Evolutionary conservation across 2,113 vertebrate genomes (phyloP), one percentile per base, ranked within the genome.

Genomic region (Symphodus melops): DNA sequence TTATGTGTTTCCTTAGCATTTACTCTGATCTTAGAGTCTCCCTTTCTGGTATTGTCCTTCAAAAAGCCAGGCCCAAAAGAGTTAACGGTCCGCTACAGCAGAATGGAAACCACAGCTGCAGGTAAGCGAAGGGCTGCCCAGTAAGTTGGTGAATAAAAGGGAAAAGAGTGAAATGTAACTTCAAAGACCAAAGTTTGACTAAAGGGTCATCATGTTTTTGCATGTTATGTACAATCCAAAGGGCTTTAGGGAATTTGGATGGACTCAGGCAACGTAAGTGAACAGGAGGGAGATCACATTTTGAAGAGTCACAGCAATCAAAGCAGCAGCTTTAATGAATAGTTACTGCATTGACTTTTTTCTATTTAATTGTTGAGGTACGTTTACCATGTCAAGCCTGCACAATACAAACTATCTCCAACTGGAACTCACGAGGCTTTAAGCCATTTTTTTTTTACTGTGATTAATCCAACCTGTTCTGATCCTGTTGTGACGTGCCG

Each of bases 401-500:
- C 64, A 69, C 46, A 56, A 17, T 46, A 36, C 39, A 11, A 8
- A 23, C 19, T 55, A 23, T 33, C 14, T 44, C 41, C 9, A 59
- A 77, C 56, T 70, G 36, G 19, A 59, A 61, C 42, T 56, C 2
- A 9, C 39, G 6, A 57, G 25, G 21, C 16, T 61, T 10, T 57
- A 8, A 25, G 39, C 39, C 3, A 42, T 41, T 68, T 68, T 36
- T 42, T 41, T 68, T 68, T 36, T 42, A 16, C 39, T 51, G 10
- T 12, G 41, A 33, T 69, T 60, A 72, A 76, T 79, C 56, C 68
- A 23, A 49, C 14, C 4, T 33, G 49, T 16, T 21, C 8, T 64
- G 37, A 55, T 66, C 33, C 25, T 63, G 20, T 46, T n/a, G 13
- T 49, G 21, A 79, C 57, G 54, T 44, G 57, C 21, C 70, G 63